These are phyloP conservation scores for Microplitis demolitor DNA, from an alignment of 1,140 invertebrate species.

Conservation along the genomic window DNA sequence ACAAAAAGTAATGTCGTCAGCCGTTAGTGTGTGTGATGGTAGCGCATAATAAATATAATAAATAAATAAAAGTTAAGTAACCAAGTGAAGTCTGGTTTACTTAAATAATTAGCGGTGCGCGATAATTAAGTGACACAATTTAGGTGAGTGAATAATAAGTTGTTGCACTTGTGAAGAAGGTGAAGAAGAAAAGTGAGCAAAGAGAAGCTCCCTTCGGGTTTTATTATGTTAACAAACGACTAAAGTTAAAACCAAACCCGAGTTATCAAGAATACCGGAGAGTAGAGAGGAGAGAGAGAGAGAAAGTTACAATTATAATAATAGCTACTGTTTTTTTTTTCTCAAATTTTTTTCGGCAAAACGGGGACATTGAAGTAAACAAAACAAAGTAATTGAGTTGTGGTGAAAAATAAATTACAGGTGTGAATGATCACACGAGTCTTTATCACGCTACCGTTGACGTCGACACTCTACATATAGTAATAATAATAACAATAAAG, in stretches of 20 bases:
- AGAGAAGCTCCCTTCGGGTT: background rate
- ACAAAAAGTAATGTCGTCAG: no score
- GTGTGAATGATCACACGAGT: background rate
- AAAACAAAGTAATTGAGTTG: background rate
- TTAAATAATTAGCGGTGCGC: background rate
- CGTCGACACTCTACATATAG: background rate
- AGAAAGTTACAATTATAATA: background rate
- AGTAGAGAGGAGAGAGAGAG: background rate
- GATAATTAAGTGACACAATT: background rate
- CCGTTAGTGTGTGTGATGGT: no score
- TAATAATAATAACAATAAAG: background rate
- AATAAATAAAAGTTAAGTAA: no score
- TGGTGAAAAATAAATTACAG: background rate
- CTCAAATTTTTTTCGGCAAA: no score
- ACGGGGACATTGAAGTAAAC: background rate
- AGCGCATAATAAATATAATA: no score
- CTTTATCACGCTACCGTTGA: background rate
- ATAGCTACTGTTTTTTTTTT: background rate
- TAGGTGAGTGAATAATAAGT: background rate
- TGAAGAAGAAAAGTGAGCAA: background rate
- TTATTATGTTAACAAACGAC: background rate
- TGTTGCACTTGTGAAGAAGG: background rate
- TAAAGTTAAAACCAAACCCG: background rate
- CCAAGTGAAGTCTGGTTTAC: background rate
- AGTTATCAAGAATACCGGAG: constrained; percentile 18